Evolutionary conservation across 2,888 invertebrate genomes (phyloP), one percentile per base, ranked within the genome.

Genomic region (Agonopterix subpropinquella): DNA sequence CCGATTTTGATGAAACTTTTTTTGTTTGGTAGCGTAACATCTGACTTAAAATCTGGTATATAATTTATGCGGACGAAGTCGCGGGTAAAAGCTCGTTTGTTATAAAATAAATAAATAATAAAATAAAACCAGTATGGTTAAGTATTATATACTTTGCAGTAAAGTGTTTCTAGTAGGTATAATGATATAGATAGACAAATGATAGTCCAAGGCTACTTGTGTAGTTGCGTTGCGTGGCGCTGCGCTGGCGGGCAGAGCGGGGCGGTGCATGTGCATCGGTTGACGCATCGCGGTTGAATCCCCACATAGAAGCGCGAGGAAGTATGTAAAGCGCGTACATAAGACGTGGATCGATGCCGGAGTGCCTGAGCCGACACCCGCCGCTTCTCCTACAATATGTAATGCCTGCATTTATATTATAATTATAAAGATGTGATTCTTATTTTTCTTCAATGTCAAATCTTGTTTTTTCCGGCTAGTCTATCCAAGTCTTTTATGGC

Each of bases 271-370:
- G 74, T 85, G 83, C 84, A 85, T 77, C 71, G 69, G 79, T 83
- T 85, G 84, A 85, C 84, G 85, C 86, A 85, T 85, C 81, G 81
- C 81, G 73, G 80, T 81, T 80, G 80, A 81, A 82, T 81, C 82
- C 80, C 84, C 77, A 85, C 81, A 84, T 83, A 83, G 71, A 28
- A 70, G 71, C 72, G 77, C 73, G 79, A 79, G 79, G 78, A 79
- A 77, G 71, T 81, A 83, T 84, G 82, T 84, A 84, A 81, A 80
- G 65, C 72, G 65, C 57, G 73, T 77, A 86, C 66, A 83, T 85
- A 85, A 81, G 80, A 77, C 77, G 68, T 70, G 82, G 85, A 85
- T 86, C 86, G 82, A 86, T 87, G 79, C 70, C 68, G 78, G 63
- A 71, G 74, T 28, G 28, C 28, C 28, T 28, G 28, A 28, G 28